A percentile compares a stretch with the other conserved stretches of the same genome.
Conservation (phyloP, 2,113 vertebrate species). For the Pipra filicauda region DNA sequence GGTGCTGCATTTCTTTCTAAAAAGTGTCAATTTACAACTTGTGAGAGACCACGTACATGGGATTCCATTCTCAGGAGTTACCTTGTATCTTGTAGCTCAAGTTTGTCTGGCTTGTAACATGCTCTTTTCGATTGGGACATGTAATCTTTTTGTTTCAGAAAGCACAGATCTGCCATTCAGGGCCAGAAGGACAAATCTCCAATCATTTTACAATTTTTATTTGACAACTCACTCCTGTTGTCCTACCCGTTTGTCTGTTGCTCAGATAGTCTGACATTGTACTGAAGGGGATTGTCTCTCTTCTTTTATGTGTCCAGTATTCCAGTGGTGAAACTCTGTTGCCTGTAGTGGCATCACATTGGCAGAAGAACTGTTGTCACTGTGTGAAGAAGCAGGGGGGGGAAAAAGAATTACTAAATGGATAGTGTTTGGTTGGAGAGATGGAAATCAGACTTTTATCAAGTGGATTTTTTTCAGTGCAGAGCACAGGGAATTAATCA, state of each 20-base stretch:
- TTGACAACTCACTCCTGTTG: not conserved
- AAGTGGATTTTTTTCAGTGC: not conserved
- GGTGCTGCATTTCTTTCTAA: not conserved
- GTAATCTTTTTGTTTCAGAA: not conserved
- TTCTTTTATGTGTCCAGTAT: not conserved
- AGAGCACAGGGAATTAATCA: slow-evolving; percentile 20
- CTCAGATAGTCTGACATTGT: not conserved
- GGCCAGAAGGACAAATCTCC: not conserved
- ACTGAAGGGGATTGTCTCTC: not conserved
- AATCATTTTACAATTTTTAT: not conserved
- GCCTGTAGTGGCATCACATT: not conserved
- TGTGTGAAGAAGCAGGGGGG: not conserved
- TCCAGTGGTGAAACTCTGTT: not conserved
- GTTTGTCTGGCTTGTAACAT: not conserved
- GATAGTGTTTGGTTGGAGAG: not conserved
- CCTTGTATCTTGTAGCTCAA: not conserved
- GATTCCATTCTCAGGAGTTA: not conserved
- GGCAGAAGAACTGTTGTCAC: not conserved
- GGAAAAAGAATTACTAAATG: not conserved
- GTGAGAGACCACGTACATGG: fast-evolving
- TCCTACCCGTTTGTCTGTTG: not conserved
- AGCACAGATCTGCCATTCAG: not conserved
- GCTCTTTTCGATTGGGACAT: not conserved
- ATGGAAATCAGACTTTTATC: not conserved
- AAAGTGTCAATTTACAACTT: not conserved